phyloP scores from a whole-genome alignment of 2,888 invertebrate genomes.

The Lampropteryx suffumata region DNA sequence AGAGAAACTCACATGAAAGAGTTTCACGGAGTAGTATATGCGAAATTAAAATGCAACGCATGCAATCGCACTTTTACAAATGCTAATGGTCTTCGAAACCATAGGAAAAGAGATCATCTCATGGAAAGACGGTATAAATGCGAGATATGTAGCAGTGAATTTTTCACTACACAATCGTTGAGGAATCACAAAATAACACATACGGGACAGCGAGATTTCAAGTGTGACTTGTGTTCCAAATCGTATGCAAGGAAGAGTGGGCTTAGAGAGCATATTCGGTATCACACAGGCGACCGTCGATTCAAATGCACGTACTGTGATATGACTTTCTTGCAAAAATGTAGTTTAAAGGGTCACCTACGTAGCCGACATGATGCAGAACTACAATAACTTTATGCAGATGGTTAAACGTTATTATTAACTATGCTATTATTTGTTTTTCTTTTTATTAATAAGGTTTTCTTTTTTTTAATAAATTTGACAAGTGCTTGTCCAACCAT shows the following conservation, averaged over 20 bases:
- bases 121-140: conserved; percentile 66
- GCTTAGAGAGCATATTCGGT: conserved; percentile 10
- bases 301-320: conserved; percentile 66
- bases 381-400: neutral
- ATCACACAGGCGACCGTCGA: conserved; percentile 46
- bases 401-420: too few relatives aligned
- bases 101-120: conserved; percentile 65
- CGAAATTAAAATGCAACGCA: conserved; percentile 52
- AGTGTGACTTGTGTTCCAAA: conserved; percentile 59
- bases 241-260: conserved; percentile 39
- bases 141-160: conserved; percentile 64
- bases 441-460: too few relatives aligned
- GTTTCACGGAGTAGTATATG: conserved; percentile 48
- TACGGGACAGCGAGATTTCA: conserved; percentile 49
- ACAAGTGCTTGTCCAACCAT: too few relatives aligned
- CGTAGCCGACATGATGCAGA: conserved; percentile 54
- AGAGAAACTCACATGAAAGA: conserved; percentile 54
- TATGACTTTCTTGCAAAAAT: conserved; percentile 69
- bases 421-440: too few relatives aligned
- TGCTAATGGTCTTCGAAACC: conserved; percentile 48
- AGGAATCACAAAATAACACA: conserved; percentile 58
- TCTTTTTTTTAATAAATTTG: too few relatives aligned
- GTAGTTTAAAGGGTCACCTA: conserved; percentile 67
- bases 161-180: conserved; percentile 47
- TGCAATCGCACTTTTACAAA: conserved; percentile 56